Percentiles rank a stretch among this genome's conserved stretches.
Evolutionary conservation across 2,888 invertebrate genomes (phyloP).

Genomic region (Anaspis maculata): DNA sequence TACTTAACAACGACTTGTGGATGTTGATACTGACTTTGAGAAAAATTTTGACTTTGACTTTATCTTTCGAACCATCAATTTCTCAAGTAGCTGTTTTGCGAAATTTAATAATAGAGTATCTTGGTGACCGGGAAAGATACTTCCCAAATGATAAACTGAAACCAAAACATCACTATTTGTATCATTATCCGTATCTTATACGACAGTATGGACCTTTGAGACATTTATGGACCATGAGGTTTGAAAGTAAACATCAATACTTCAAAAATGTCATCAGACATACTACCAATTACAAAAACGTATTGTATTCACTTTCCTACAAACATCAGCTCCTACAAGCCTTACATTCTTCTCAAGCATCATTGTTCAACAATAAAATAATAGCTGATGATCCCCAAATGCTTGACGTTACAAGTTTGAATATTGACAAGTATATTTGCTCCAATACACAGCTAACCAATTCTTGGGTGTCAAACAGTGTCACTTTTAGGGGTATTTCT

Average conservation of each 20-base stretch:
- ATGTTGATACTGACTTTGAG: too few species aligned
- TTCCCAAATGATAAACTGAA: slow-evolving; percentile 11
- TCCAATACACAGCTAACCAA: too few species aligned
- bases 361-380: not conserved
- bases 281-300: slow-evolving; percentile 13
- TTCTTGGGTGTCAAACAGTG: too few species aligned
- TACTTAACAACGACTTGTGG: not conserved
- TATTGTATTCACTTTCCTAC: slow-evolving; percentile 6
- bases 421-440: not conserved
- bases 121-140: not conserved
- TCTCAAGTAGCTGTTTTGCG: not conserved
- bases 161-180: slow-evolving; percentile 21
- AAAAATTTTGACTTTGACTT: not conserved
- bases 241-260: slow-evolving; percentile 19
- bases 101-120: not conserved
- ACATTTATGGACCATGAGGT: slow-evolving; percentile 17
- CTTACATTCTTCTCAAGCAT: not conserved
- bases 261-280: slow-evolving; percentile 14
- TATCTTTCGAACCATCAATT: not conserved
- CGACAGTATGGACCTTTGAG: slow-evolving; percentile 16
- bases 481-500: too few species aligned
- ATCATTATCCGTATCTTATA: slow-evolving; percentile 20
- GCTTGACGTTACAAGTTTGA: not conserved
- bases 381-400: not conserved
- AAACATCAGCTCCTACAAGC: slow-evolving; percentile 13